phyloP scores from a whole-genome alignment of 1,140 invertebrate species.

The Heterodera schachtii region DNA sequence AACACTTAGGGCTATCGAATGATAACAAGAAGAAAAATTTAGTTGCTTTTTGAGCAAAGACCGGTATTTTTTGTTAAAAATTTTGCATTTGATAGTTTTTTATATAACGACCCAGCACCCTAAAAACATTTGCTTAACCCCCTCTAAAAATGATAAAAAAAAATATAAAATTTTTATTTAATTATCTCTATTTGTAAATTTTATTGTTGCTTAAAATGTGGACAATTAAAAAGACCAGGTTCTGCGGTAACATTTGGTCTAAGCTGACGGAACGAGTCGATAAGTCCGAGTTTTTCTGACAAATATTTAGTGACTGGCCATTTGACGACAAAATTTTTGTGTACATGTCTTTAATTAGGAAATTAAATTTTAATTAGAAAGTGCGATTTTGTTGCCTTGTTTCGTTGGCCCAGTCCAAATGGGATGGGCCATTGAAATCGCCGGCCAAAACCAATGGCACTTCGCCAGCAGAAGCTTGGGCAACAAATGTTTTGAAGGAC shows the following conservation, averaged over 20 bases:
- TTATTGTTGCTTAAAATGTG: neutral
- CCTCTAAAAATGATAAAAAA: too few species aligned
- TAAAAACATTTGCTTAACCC: too few species aligned
- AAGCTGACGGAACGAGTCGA: conserved; percentile 35
- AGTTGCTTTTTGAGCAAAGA: too few species aligned
- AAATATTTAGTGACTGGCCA: conserved; percentile 42
- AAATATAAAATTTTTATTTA: too few species aligned
- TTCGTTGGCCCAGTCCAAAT: conserved; percentile 41
- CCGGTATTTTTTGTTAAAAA: too few species aligned
- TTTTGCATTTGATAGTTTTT: too few species aligned
- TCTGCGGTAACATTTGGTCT: conserved; percentile 19
- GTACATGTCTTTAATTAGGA: conserved; percentile 22
- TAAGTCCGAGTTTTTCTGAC: conserved; percentile 15
- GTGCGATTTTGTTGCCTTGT: conserved; percentile 17
- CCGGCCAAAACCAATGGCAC: conserved; percentile 44
- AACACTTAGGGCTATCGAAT: too few species aligned
- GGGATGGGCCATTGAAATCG: conserved; percentile 39
- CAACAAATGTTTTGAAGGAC: conserved; percentile 28
- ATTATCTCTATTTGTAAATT: too few species aligned
- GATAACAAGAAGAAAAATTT: too few species aligned
- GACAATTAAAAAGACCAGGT: conserved; percentile 21
- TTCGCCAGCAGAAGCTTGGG: neutral
- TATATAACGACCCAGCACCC: too few species aligned
- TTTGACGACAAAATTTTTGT: conserved; percentile 28
- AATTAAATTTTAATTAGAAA: neutral